Base-by-base conservation (phyloP, 2,888 invertebrate genomes). In the Lepidochrysops patricia region DNA sequence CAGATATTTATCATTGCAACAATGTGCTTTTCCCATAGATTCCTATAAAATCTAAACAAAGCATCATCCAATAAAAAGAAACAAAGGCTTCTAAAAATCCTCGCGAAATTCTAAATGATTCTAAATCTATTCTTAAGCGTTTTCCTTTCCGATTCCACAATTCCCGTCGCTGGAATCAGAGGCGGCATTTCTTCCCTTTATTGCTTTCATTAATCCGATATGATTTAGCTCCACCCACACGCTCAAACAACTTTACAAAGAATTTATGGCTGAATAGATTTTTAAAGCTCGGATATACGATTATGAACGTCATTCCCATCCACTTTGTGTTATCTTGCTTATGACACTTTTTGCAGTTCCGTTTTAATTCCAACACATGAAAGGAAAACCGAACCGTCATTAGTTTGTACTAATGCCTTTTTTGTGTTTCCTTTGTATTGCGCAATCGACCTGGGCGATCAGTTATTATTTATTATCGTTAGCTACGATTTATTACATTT, bases 171-270 rank as follows among this genome's bases (percentile, higher is more conserved):
- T 50, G 15, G 15, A 54, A 54, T 54, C 54, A 32, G 32, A 54
- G n/a, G n/a, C 54, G 52, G 13, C 13, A 12, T 32, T 26, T 57
- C 37, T 50, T 48, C 19, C 37, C 49, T 59, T 62, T 60, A 64
- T 64, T 63, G 58, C 57, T 58, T 60, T 60, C 59, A 64, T 62
- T 63, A 64, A 62, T 63, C 61, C 57, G 57, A 59, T 63, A 63
- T 63, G 60, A 63, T 63, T 61, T 60, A 63, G 57, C 34, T 29
- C 57, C 54, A 57, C 23, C 60, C 37, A 52, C 50, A 37, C 58
- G 32, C 58, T 60, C 37, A 32, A 49, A 29, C 59, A 57, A 35
- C 43, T 62, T 52, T n/a, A 62, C 54, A 49, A 54, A 37, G 49
- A 60, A 63, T 63, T 62, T 64, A 62, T 60, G 59, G 34, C 15